Conservation (phyloP, 2,888 invertebrate species). For the Sarcophaga variegata region DNA sequence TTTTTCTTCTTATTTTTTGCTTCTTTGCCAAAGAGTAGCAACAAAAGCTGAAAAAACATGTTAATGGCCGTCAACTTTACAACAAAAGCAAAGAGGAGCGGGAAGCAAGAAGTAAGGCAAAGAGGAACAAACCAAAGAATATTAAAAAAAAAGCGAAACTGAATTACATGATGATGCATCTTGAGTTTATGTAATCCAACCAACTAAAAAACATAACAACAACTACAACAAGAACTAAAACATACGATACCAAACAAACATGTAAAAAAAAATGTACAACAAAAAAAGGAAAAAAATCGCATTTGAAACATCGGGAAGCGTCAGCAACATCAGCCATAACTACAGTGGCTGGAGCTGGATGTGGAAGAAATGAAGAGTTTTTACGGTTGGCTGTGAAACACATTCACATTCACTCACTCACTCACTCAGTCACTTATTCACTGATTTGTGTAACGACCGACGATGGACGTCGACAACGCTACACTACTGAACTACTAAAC, state of each 20-base stretch:
- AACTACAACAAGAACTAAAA: constrained; percentile 32
- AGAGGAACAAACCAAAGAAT: constrained; percentile 26
- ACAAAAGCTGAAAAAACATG: constrained; percentile 44
- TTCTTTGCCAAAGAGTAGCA: constrained; percentile 24
- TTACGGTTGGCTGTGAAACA: not conserved
- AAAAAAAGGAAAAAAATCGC: not conserved
- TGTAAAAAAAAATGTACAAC: constrained; percentile 1
- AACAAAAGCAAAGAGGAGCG: constrained; percentile 36
- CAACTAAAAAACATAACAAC: constrained; percentile 52
- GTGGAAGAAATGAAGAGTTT: constrained; percentile 8
- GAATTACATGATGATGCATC: constrained; percentile 68
- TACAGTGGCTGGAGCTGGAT: constrained; percentile 37
- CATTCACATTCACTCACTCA: not conserved
- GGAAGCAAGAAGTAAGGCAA: constrained; percentile 3
- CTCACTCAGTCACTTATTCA: constrained; percentile 1
- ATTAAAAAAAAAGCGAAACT: constrained; percentile 64
- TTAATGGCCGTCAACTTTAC: constrained; percentile 65
- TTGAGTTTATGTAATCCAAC: constrained; percentile 72
- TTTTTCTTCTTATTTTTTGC: no score
- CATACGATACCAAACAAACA: not conserved
- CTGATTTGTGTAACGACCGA: constrained; percentile 57
- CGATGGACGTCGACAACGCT: constrained; percentile 62
- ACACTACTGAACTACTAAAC: constrained; percentile 74
- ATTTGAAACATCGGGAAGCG: constrained; percentile 1
- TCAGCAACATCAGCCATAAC: constrained; percentile 23